Conservation (phyloP, 2,797 vertebrate species). For the Rhynchotus rufescens region DNA sequence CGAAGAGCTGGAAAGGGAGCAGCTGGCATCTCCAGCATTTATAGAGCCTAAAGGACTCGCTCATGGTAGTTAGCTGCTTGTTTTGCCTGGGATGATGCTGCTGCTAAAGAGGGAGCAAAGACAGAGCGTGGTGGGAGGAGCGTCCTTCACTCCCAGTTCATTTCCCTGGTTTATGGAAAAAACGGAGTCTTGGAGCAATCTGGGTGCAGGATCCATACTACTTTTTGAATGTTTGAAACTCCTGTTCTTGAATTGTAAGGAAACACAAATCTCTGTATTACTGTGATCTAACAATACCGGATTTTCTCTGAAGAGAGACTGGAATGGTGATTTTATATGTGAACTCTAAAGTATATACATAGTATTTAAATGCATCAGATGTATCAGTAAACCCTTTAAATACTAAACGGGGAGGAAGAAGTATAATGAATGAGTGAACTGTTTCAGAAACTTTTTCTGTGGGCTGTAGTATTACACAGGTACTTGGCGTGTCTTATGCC, state of each 20-base stretch:
- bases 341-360: not conserved
- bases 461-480: not conserved
- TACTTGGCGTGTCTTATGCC: not conserved
- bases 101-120: not conserved
- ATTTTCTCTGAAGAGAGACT: not conserved
- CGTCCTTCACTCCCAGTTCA: not conserved
- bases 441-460: not conserved
- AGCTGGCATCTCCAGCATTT: not conserved
- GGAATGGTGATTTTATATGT: not conserved
- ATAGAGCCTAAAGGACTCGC: not conserved
- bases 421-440: not conserved
- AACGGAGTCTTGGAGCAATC: not conserved
- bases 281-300: not conserved
- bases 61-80: not conserved
- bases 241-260: not conserved
- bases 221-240: not conserved
- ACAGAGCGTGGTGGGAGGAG: not conserved
- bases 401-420: not conserved
- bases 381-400: not conserved
- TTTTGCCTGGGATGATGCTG: not conserved
- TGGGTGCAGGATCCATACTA: not conserved
- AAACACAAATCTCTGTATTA: not conserved
- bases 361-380: not conserved
- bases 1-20: slow-evolving; percentile 5
- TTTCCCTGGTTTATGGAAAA: not conserved